Conservation (phyloP, 2,888 invertebrate genomes). For the Agrochola lota region DNA sequence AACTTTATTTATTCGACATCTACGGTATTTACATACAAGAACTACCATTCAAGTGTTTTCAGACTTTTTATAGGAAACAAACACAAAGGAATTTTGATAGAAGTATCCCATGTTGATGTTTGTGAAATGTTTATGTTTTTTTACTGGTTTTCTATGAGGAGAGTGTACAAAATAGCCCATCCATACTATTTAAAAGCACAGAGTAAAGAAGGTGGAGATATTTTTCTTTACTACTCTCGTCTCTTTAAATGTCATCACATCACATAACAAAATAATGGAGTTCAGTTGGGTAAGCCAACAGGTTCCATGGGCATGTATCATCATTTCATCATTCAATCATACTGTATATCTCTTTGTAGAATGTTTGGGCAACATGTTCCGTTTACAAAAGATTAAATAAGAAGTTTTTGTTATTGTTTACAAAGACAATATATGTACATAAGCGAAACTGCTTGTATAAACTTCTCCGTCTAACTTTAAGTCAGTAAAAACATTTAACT, state of each 20-base stretch:
- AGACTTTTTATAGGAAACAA: slow-evolving; percentile 47
- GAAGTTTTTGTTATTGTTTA: slow-evolving; percentile 28
- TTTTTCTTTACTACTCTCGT: slow-evolving; percentile 12
- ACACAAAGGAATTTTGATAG: slow-evolving; percentile 43
- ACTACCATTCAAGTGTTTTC: slow-evolving; percentile 50
- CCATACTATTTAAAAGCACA: background rate
- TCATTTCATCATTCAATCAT: slow-evolving; percentile 11
- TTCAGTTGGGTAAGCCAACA: slow-evolving; percentile 11
- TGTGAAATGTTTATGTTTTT: slow-evolving; percentile 28
- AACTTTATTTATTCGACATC: slow-evolving; percentile 67
- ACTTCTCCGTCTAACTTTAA: slow-evolving; percentile 20
- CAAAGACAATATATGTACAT: slow-evolving; percentile 5
- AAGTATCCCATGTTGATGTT: slow-evolving; percentile 41
- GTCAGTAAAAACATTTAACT: slow-evolving; percentile 25
- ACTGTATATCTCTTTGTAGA: slow-evolving; percentile 1
- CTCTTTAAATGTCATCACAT: slow-evolving; percentile 6
- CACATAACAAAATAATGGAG: slow-evolving; percentile 3
- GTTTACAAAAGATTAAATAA: slow-evolving; percentile 23
- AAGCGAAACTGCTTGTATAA: slow-evolving; percentile 19
- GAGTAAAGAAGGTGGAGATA: background rate
- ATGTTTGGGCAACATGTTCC: background rate
- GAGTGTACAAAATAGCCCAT: background rate
- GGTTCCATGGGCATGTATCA: background rate
- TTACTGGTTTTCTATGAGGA: slow-evolving; percentile 27
- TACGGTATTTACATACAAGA: slow-evolving; percentile 63